Evolutionary conservation across 2,113 vertebrate species (phyloP), one percentile per base, ranked within the genome.

Genomic region (Pomatostomus ruficeps): DNA sequence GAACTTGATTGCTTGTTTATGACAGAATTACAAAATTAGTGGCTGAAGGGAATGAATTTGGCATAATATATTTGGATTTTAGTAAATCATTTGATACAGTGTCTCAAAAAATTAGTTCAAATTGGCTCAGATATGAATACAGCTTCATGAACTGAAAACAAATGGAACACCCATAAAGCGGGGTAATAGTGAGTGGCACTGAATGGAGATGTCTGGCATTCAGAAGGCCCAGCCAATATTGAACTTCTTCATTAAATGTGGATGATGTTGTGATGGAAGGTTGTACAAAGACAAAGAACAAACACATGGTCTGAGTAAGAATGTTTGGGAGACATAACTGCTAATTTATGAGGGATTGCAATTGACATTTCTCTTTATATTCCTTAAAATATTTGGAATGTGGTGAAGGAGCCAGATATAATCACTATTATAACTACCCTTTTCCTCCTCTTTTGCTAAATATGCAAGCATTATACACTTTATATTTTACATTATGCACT

Each of bases 11-110:
- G 88, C 92, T 93, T 94, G 72, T 94, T 96, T 96, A 90, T 88
- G 79, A 77, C 79, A 95, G 83, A 94, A 92, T 94, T 92, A 91
- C 75, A 83, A 88, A 96, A 97, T 95, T 94, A 92, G 91, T 93
- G 79, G 85, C 72, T 94, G 68, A 95, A 95, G 76, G 79, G 94
- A 93, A 95, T 84, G 68, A 38, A 93, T 91, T 96, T 93, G 83
- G 94, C 72, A 93, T 92, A 97, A 94, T 94, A 77, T 67, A 80
- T 93, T 90, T 94, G 72, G 75, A 94, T 91, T 97, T 96, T 88
- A 96, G 75, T 91, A 93, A 96, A 96, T 84, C 93, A 90, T 96
- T 94, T 80, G 71, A 96, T 93, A 90, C 51, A 67, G 61, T 75
- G 90, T 89, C 95, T 93, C 66, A 82, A 93, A 96, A 96, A 89